Evolutionary conservation across 2,797 vertebrate species (phyloP).

Genomic region (Typhlichthys eigenmanni): DNA sequence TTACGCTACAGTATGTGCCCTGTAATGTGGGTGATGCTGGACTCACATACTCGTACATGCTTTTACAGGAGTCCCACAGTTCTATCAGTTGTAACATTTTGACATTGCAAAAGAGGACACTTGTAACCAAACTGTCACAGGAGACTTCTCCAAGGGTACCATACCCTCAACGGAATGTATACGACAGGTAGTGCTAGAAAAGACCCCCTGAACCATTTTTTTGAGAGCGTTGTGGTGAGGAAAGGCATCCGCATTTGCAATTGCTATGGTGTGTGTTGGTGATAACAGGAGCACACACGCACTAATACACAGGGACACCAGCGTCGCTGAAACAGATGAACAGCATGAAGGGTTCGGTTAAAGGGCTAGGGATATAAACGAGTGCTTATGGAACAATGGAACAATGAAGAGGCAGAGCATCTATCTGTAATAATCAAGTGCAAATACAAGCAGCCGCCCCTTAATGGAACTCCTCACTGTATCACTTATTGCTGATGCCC

Average conservation of each 20-base stretch:
- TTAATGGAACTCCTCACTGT: slow-evolving; percentile 67
- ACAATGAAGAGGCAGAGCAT: slow-evolving; percentile 36
- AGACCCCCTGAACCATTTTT: too few relatives aligned
- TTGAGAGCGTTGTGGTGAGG: too few relatives aligned
- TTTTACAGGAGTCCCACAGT: slow-evolving; percentile 42
- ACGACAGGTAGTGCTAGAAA: too few relatives aligned
- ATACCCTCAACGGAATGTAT: too few relatives aligned
- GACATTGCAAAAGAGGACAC: slow-evolving; percentile 34
- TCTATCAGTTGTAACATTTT: slow-evolving; percentile 25
- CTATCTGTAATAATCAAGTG: slow-evolving; percentile 67
- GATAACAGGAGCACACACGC: too few relatives aligned
- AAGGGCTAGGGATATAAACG: slow-evolving; percentile 24
- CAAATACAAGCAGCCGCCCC: slow-evolving; percentile 64
- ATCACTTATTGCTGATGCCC: slow-evolving; percentile 58
- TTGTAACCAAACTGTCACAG: slow-evolving; percentile 23
- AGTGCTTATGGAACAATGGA: slow-evolving; percentile 43
- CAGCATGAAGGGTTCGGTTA: too few relatives aligned
- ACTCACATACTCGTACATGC: slow-evolving; percentile 45
- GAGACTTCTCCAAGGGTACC: slow-evolving; percentile 17
- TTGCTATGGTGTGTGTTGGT: too few relatives aligned
- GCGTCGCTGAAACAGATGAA: too few relatives aligned
- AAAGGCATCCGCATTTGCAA: too few relatives aligned
- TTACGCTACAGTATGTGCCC: slow-evolving; percentile 8
- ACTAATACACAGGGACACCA: too few relatives aligned
- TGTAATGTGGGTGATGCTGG: slow-evolving; percentile 41